A percentile compares a stretch with the other conserved stretches of the same genome.
Conservation (phyloP, 2,113 vertebrate genomes). For the Microtus montanus region DNA sequence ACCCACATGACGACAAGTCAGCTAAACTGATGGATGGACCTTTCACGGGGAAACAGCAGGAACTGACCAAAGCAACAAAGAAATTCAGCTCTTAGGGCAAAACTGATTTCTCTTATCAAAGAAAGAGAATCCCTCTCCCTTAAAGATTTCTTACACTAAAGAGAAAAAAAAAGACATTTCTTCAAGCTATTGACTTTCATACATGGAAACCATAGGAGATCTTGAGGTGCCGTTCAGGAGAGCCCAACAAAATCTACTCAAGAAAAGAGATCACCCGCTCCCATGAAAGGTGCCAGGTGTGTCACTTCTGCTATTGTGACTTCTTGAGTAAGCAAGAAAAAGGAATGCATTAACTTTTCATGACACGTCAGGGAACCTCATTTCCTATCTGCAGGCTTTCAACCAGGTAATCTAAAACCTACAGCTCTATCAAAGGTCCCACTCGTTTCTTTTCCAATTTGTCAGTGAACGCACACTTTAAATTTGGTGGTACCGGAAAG, state of each 20-base stretch:
- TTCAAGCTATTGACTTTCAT: background rate
- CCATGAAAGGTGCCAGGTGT: constrained; percentile 63
- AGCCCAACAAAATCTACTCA: constrained; percentile 37
- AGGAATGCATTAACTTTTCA: constrained; percentile 71
- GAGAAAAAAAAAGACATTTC: constrained; percentile 11
- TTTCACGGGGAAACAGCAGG: constrained; percentile 58
- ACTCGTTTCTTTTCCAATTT: constrained; percentile 41
- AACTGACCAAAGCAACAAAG: constrained; percentile 42
- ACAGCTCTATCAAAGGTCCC: constrained; percentile 32
- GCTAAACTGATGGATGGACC: constrained; percentile 82
- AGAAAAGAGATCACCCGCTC: constrained; percentile 40
- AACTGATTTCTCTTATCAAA: constrained; percentile 42
- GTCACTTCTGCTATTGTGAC: constrained; percentile 62
- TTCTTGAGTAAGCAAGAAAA: constrained; percentile 63
- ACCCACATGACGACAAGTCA: constrained; percentile 94
- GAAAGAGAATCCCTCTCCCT: background rate
- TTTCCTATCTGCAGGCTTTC: constrained; percentile 59
- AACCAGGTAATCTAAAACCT: constrained; percentile 74
- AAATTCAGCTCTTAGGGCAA: constrained; percentile 34
- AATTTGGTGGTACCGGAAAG: background rate
- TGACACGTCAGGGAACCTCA: constrained; percentile 68
- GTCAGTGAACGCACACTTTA: constrained; percentile 11
- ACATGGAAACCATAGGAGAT: background rate
- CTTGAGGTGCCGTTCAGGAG: background rate
- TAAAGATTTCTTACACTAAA: background rate